Evolutionary conservation across 2,888 invertebrate genomes (phyloP).

Genomic region (Amphimallon solstitiale): DNA sequence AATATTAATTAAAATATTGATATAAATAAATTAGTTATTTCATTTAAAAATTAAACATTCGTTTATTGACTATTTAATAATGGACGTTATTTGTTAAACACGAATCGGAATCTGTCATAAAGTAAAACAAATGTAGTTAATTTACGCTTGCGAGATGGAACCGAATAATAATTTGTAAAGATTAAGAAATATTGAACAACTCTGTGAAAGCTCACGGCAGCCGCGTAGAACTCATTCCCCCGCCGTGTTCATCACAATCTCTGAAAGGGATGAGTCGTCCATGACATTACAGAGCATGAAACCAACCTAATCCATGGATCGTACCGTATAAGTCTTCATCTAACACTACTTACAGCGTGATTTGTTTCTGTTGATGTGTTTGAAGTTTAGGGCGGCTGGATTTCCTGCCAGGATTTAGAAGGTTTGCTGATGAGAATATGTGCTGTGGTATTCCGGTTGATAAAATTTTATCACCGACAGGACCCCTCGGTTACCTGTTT

Average conservation of each 20-base stretch:
- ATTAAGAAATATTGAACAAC: conserved; percentile 29
- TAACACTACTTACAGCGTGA: conserved; percentile 58
- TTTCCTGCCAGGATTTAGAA: conserved; percentile 54
- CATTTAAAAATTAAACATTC: too few species aligned
- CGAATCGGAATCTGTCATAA: not conserved
- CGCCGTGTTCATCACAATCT: conserved; percentile 25
- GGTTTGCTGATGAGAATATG: conserved; percentile 59
- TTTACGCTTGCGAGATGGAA: conserved; percentile 1
- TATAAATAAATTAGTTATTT: too few species aligned
- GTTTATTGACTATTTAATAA: too few species aligned
- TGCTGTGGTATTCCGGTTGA: conserved; percentile 39
- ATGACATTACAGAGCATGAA: conserved; percentile 27
- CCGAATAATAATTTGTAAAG: conserved; percentile 14
- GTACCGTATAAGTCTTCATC: conserved; percentile 60
- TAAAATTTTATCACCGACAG: conserved; percentile 38
- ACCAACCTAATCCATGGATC: conserved; percentile 53
- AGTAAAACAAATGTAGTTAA: conserved; percentile 3
- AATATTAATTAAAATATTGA: too few species aligned
- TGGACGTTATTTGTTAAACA: too few species aligned
- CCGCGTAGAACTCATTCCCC: conserved; percentile 3
- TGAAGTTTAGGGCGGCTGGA: conserved; percentile 49
- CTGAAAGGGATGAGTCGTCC: conserved; percentile 28
- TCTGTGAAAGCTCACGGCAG: conserved; percentile 11
- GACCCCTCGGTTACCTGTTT: conserved; percentile 13
- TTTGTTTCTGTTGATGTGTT: conserved; percentile 56